Percentiles rank a stretch among this genome's conserved stretches.
Conservation (phyloP, 2,113 vertebrate genomes). For the Marmota flaviventris region DNA sequence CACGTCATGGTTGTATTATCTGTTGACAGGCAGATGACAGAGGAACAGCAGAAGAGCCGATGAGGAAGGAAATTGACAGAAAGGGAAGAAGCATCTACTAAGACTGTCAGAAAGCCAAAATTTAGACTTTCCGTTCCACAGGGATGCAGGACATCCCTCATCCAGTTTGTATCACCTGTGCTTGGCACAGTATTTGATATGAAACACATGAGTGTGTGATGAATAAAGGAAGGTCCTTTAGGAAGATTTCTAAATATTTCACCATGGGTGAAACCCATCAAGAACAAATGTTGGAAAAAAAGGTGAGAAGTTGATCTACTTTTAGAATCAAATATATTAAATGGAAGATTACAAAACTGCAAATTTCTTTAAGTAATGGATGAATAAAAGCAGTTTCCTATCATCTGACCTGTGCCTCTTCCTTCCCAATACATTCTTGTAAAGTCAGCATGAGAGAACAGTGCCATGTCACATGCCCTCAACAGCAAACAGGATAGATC, state of each 20-base stretch:
- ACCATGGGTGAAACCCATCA: not conserved
- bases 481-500: not conserved
- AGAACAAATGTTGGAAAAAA: not conserved
- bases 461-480: not conserved
- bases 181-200: not conserved
- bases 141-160: accelerated
- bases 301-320: not conserved
- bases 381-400: not conserved
- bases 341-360: not conserved
- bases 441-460: not conserved
- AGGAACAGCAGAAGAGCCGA: not conserved
- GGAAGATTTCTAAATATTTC: not conserved
- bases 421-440: not conserved
- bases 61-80: not conserved
- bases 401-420: not conserved
- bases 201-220: not conserved
- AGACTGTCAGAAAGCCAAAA: not conserved
- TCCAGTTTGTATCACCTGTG: not conserved
- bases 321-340: slow-evolving; percentile 19
- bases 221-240: not conserved
- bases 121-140: not conserved
- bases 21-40: not conserved
- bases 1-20: not conserved
- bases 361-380: not conserved
- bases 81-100: not conserved